Evolutionary conservation across 2,888 invertebrate species (phyloP).

Genomic region (Anorthoa munda): DNA sequence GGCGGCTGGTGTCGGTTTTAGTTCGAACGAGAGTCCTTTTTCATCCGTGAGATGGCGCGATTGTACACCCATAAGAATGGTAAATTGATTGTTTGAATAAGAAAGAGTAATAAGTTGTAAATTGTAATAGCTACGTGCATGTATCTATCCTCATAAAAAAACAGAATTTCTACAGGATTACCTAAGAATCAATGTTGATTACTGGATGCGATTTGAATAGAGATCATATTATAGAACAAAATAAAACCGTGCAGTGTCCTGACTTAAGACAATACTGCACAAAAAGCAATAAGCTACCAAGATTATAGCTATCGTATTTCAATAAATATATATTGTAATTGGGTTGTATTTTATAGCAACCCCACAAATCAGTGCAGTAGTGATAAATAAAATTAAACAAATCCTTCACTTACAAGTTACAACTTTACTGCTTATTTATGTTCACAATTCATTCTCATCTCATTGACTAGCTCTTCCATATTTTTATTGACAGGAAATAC

Average conservation of each 20-base stretch:
- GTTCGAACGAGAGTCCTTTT: no score
- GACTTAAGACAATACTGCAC: background rate
- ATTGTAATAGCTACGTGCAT: background rate
- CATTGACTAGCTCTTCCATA: constrained; percentile 1
- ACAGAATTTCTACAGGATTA: background rate
- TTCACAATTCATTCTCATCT: background rate
- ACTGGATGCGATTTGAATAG: background rate
- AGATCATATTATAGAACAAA: background rate
- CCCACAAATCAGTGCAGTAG: background rate
- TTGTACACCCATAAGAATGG: background rate
- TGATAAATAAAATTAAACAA: constrained; percentile 4
- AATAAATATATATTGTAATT: no score
- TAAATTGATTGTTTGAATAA: background rate
- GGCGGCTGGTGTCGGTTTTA: no score
- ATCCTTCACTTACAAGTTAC: background rate
- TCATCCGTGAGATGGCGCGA: no score
- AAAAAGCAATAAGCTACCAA: background rate
- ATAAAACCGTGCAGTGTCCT: constrained; percentile 3
- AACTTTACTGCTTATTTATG: background rate
- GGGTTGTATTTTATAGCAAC: constrained; percentile 4
- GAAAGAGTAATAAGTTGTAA: background rate
- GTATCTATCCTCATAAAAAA: background rate
- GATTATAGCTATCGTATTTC: background rate
- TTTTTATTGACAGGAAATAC: background rate
- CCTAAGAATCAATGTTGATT: background rate